Evolutionary conservation across 2,797 vertebrate genomes (phyloP).

Genomic region (Pterois miles): DNA sequence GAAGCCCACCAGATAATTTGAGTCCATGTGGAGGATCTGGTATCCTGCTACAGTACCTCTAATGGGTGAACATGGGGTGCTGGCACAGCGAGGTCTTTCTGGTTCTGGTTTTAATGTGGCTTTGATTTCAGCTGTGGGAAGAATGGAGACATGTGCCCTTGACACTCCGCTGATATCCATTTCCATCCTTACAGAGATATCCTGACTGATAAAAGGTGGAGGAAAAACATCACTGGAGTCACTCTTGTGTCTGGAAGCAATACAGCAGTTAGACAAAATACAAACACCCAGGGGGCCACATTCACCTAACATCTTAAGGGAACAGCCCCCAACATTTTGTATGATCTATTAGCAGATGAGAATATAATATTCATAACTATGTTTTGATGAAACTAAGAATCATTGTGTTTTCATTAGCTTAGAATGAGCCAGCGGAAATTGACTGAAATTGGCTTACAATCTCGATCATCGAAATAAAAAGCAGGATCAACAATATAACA

Average conservation of each 20-base stretch:
- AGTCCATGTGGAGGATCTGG: constrained; percentile 98
- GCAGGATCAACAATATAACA: no score
- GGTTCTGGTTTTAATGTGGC: constrained; percentile 83
- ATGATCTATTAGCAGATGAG: no score
- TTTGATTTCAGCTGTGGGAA: constrained; percentile 87
- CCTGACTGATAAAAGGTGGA: constrained; percentile 52
- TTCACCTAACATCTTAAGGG: background rate
- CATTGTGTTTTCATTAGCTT: fast-evolving
- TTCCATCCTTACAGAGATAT: constrained; percentile 89
- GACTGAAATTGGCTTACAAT: no score
- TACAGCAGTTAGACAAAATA: background rate
- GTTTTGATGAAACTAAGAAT: no score
- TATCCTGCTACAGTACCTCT: constrained; percentile 91
- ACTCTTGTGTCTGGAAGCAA: background rate
- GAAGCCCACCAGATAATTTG: constrained; percentile 96
- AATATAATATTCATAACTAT: no score
- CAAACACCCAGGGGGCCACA: background rate
- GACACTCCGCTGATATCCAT: constrained; percentile 90
- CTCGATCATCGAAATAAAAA: no score
- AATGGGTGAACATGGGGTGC: constrained; percentile 95
- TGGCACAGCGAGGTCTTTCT: constrained; percentile 93
- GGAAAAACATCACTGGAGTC: background rate
- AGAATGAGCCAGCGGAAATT: no score
- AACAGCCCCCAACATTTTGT: no score
- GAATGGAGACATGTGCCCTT: constrained; percentile 84